Base-by-base conservation (phyloP, 2,888 invertebrate genomes). In the Acrocyrtus sp. region DNA sequence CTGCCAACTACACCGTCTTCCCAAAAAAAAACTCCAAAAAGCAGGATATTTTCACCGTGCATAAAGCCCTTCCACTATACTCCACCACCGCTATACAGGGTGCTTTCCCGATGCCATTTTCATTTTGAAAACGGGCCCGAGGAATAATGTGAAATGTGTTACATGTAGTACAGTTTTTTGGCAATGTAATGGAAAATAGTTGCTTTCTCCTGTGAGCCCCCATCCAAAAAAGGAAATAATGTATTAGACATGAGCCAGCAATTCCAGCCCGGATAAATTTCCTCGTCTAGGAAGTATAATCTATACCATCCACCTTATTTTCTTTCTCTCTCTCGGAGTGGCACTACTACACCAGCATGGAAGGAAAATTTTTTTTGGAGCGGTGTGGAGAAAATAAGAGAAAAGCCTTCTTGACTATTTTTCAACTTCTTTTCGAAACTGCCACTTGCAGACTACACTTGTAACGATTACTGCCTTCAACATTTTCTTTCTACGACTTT, bases 361-460 rank as follows among this genome's bases (percentile, higher is more conserved):
- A n/a, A n/a, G n/a, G n/a, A n/a, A n/a, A n/a, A n/a, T n/a, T n/a
- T 53, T 68, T 60, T 60, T 51, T 67, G 67, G 60, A 60, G 53
- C 61, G 48, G 54, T 47, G 54, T 57, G 62, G 41, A 43, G 53
- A 26, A 27, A 45, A 54, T 45, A 47, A 48, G 27, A 41, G 58
- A 67, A 67, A 66, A 58, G n/a, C 21, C 60, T 53, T 60, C 60
- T 60, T 60, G n/a, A n/a, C n/a, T n/a, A 58, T 48, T 22, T 43
- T 22, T 62, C 62, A 51, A 62, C 62, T 63, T 51, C 47, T 63
- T 54, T 63, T 67, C 43, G 53, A 74, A 72, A 69, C 63, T 68
- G 67, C 65, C 70, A 72, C 65, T 53, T 62, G 58, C 68, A 72
- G 58, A 74, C 65, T 72, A 72, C 65, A 61, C 68, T 75, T 62